Conservation (phyloP, 2,888 invertebrate genomes). For the Myathropa florea region DNA sequence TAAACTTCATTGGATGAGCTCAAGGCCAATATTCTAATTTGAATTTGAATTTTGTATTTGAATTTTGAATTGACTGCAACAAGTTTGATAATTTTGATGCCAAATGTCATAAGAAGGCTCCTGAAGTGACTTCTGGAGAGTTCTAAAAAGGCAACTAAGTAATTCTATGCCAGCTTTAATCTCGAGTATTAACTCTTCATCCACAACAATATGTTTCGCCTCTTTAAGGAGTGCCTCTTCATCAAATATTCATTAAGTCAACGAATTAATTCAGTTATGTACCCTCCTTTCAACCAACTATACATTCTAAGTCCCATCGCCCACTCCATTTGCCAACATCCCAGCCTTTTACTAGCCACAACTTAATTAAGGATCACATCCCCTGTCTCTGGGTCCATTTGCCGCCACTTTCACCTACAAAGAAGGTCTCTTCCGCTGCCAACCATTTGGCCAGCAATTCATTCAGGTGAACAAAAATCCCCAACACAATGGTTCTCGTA, state of each 20-base stretch:
- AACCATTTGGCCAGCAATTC: slow-evolving; percentile 20
- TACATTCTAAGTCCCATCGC: not conserved
- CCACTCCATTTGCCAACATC: not conserved
- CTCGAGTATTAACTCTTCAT: too few relatives aligned
- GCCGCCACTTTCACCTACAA: slow-evolving; percentile 1
- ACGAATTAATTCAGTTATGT: not conserved
- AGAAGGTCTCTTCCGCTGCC: not conserved
- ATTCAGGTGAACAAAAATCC: slow-evolving; percentile 30
- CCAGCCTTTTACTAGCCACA: not conserved
- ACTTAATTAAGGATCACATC: too few relatives aligned
- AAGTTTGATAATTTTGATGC: too few relatives aligned
- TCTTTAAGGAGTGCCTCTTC: not conserved
- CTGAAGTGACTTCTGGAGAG: too few relatives aligned
- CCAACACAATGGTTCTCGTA: slow-evolving; percentile 6
- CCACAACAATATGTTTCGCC: not conserved
- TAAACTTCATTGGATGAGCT: too few relatives aligned
- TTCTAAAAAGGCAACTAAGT: too few relatives aligned
- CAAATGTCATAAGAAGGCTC: too few relatives aligned
- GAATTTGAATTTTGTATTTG: too few relatives aligned
- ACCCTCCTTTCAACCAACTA: not conserved
- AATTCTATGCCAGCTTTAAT: too few relatives aligned
- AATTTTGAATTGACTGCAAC: too few relatives aligned
- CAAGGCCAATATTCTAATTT: too few relatives aligned
- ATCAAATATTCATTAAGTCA: not conserved
- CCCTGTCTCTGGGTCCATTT: not conserved